phyloP scores from a whole-genome alignment of 2,113 vertebrate species.

The Carassius gibelio region DNA sequence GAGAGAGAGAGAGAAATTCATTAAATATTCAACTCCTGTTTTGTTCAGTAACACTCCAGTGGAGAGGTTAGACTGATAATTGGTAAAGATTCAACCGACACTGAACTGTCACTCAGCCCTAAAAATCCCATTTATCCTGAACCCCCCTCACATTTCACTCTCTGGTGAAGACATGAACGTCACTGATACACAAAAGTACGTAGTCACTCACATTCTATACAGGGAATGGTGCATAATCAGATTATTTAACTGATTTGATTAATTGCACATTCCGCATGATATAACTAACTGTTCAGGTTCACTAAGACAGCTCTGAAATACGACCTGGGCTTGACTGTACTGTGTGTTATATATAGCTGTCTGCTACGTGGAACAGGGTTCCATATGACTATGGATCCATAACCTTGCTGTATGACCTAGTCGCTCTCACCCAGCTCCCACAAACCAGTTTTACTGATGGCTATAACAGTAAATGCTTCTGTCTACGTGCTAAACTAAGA shows the following conservation, averaged over 20 bases:
- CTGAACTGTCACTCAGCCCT: conserved; percentile 20
- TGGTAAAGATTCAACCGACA: conserved; percentile 37
- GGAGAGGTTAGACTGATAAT: conserved; percentile 59
- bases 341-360: conserved; percentile 47
- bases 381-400: conserved; percentile 36
- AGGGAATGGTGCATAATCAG: background rate
- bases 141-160: background rate
- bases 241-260: background rate
- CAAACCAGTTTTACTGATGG: conserved; percentile 38
- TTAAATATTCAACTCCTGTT: conserved; percentile 60
- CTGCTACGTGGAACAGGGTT: conserved; percentile 32
- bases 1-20: conserved; percentile 21
- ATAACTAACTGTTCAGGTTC: background rate
- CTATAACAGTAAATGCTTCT: conserved; percentile 34
- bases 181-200: background rate
- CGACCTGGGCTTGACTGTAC: conserved; percentile 25
- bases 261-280: background rate
- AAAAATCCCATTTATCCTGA: conserved; percentile 41
- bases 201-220: background rate
- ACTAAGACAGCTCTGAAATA: conserved; percentile 26
- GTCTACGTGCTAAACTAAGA: background rate
- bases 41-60: conserved; percentile 44
- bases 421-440: background rate
- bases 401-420: conserved; percentile 11
- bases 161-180: conserved; percentile 33